Conservation (phyloP, 23 tunicate genomes). For the Ciona savignyi region DNA sequence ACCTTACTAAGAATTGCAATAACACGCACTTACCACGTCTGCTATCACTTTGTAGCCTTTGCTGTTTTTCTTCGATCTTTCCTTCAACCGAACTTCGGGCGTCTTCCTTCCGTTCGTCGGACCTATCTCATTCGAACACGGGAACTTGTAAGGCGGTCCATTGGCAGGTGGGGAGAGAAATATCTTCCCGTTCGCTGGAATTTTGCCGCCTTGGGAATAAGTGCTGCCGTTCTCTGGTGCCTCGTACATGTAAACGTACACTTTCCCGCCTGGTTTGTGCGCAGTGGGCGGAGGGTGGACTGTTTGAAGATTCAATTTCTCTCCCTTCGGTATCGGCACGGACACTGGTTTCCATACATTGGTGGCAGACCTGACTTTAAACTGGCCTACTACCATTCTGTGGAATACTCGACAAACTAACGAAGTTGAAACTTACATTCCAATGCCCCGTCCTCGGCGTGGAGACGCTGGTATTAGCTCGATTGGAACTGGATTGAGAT, state of each 20-base stretch:
- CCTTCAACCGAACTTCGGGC: constrained; percentile 18
- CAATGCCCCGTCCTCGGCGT: too few relatives aligned
- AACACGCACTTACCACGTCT: constrained; percentile 63
- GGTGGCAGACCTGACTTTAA: background rate
- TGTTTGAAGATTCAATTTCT: background rate
- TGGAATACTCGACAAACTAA: background rate
- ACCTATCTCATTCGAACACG: background rate
- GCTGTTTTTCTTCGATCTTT: constrained; percentile 34
- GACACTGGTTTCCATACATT: constrained; percentile 34
- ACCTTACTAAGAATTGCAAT: too few relatives aligned
- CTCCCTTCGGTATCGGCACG: constrained; percentile 16
- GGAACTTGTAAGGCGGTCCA: too few relatives aligned
- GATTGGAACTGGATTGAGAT: too few relatives aligned
- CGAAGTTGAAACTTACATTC: too few relatives aligned
- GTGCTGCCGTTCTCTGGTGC: constrained; percentile 7
- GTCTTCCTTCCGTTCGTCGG: background rate
- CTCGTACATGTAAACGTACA: constrained; percentile 64
- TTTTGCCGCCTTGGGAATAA: too few relatives aligned
- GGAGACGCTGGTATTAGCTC: too few relatives aligned
- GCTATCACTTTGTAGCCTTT: constrained; percentile 64
- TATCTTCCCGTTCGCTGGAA: too few relatives aligned
- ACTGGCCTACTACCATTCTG: background rate
- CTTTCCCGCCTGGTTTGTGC: constrained; percentile 55
- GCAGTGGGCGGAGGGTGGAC: constrained; percentile 19
- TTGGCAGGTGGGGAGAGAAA: too few relatives aligned